Evolutionary conservation across 2,113 vertebrate genomes (phyloP), one percentile per base, ranked within the genome.

Genomic region (Sitta europaea): DNA sequence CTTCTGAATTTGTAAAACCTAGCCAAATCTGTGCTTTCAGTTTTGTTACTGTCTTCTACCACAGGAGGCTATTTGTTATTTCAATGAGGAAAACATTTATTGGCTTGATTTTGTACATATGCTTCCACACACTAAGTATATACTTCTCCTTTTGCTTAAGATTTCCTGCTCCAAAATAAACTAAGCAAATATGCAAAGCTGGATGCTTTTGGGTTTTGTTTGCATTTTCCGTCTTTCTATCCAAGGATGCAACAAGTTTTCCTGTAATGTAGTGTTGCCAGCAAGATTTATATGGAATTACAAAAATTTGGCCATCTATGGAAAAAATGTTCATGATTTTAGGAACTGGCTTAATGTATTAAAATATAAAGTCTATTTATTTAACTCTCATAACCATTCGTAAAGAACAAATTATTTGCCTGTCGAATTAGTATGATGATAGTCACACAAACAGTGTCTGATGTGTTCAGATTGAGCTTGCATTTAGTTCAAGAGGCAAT

Each of bases 401-500:
- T 54, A 76, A 74, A 88, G 54, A 61, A 7, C 54, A 88, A 50
- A 76, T 73, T 45, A 59, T 77, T 92, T 80, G 25, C n/a, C 36
- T 73, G 2, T 54, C 92, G 51, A 92, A 90, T 96, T 68, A 59
- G 20, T 53, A 47, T 42, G n/a, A 92, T 24, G 88, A 84, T 51
- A 81, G 76, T 20, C 55, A 55, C 47, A 12, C 45, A 31, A 36
- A 61, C 54, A 42, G 66, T 25, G 54, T 90, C 61, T 90, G 63
- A 92, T 83, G 57, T 79, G 75, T 92, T 87, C n/a, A 48, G 87
- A 89, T 7, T 83, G 86, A 33, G 23, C 77, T 65, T 96, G 38
- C 42, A 63, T 94, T 86, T 94, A 47, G 20, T 94, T 97, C 85
- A 77, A 76, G 55, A 88, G 72, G 66, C 67, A 84, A 54, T 84